These are phyloP conservation scores for Phymastichus coffea DNA, from an alignment of 1,140 invertebrate species.

Conservation along the genomic window DNA sequence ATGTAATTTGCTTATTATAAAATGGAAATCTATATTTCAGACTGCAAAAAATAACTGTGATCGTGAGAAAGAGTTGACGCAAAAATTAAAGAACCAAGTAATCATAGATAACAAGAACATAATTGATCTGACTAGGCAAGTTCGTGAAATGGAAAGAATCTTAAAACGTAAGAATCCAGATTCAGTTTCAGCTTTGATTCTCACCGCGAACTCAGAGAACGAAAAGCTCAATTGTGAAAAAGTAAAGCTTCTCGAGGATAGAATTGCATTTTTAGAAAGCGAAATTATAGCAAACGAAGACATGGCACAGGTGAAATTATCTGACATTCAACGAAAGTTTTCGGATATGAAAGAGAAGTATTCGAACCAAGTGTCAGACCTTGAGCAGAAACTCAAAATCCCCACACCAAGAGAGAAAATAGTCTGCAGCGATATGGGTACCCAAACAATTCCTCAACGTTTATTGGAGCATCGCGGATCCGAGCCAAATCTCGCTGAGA, in stretches of 20 bases:
- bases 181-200: conserved; percentile 73
- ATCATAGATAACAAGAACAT: conserved; percentile 71
- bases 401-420: conserved; percentile 36
- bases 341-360: conserved; percentile 75
- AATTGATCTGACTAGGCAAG: conserved; percentile 73
- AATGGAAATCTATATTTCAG: conserved; percentile 12
- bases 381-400: conserved; percentile 58
- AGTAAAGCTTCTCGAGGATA: conserved; percentile 66
- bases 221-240: conserved; percentile 50
- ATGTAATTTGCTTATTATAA: no score
- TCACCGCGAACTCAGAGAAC: conserved; percentile 63
- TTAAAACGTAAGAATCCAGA: conserved; percentile 76
- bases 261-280: conserved; percentile 66
- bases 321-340: conserved; percentile 72
- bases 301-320: conserved; percentile 67
- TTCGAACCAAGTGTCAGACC: conserved; percentile 67
- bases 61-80: conserved; percentile 61
- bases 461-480: conserved; percentile 32
- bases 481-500: conserved; percentile 33
- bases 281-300: conserved; percentile 69
- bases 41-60: conserved; percentile 52
- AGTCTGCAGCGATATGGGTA: conserved; percentile 39
- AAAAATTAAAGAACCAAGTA: conserved; percentile 64
- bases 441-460: conserved; percentile 41
- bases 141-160: conserved; percentile 78